Evolutionary conservation across 2,888 invertebrate genomes (phyloP).

Genomic region (Osedax frankpressi): DNA sequence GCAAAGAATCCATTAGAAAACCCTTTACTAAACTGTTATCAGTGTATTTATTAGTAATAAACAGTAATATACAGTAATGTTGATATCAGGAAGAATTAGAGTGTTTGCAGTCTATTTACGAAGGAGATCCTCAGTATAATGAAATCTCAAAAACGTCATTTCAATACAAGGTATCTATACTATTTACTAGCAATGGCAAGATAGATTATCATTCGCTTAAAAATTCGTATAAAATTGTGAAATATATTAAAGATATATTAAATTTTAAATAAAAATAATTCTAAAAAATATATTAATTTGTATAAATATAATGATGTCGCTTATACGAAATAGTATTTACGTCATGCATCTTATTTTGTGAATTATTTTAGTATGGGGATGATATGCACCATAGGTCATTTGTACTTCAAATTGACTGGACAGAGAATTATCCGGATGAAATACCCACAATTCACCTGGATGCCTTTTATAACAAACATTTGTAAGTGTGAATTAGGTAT

Average conservation of each 20-base stretch:
- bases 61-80: too few species aligned
- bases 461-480: constrained; percentile 78
- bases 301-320: too few species aligned
- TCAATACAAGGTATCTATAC: constrained; percentile 93
- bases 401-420: constrained; percentile 75
- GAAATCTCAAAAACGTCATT: constrained; percentile 64
- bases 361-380: constrained; percentile 50
- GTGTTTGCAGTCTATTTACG: constrained; percentile 80
- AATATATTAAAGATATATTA: constrained; percentile 44
- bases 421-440: constrained; percentile 68
- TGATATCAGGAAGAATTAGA: constrained; percentile 75
- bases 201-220: too few species aligned
- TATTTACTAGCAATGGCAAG: too few species aligned
- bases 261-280: neutral
- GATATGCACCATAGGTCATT: constrained; percentile 68
- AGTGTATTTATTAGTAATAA: too few species aligned
- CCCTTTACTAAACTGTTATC: too few species aligned
- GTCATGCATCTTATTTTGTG: neutral
- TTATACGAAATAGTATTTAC: too few species aligned
- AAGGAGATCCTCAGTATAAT: constrained; percentile 76
- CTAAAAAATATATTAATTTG: neutral
- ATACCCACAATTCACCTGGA: constrained; percentile 71
- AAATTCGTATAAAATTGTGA: too few species aligned
- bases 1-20: too few species aligned
- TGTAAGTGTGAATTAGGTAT: too few species aligned